Conservation (phyloP, 2,888 invertebrate genomes). For the Tetropium fuscum region DNA sequence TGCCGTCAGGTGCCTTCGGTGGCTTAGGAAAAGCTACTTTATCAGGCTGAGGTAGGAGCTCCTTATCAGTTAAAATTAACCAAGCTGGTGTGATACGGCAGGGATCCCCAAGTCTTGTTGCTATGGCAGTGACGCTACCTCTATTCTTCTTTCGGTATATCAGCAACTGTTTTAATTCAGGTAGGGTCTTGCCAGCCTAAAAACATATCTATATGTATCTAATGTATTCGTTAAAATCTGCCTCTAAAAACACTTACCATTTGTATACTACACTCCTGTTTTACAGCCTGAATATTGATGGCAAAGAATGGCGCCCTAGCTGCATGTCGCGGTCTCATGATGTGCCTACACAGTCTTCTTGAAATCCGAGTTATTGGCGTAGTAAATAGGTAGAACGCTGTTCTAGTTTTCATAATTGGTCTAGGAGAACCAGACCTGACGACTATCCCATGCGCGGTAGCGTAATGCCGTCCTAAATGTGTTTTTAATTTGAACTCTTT, state of each 20-base stretch:
- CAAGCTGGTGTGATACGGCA: constrained; percentile 71
- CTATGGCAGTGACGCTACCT: constrained; percentile 78
- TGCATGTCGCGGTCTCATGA: constrained; percentile 86
- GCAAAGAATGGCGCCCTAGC: constrained; percentile 88
- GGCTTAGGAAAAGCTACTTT: constrained; percentile 91
- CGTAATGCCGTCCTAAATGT: constrained; percentile 93
- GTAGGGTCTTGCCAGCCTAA: constrained; percentile 63
- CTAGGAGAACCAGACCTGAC: constrained; percentile 84
- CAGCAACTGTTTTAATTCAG: constrained; percentile 70
- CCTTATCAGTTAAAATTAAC: constrained; percentile 80
- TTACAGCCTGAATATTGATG: constrained; percentile 79
- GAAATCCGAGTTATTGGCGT: constrained; percentile 92
- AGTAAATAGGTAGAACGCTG: constrained; percentile 95
- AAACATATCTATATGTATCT: constrained; percentile 56
- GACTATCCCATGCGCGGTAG: constrained; percentile 87
- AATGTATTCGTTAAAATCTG: no score
- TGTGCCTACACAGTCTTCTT: constrained; percentile 85
- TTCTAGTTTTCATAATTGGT: constrained; percentile 97
- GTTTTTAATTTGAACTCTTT: constrained; percentile 97
- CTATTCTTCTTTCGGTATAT: constrained; percentile 71
- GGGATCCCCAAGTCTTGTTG: constrained; percentile 77
- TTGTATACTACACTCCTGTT: constrained; percentile 83
- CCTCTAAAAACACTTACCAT: constrained; percentile 64
- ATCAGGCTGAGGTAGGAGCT: constrained; percentile 83
- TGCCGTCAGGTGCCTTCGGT: constrained; percentile 91